A percentile compares a stretch with the other conserved stretches of the same genome.
Evolutionary conservation across 2,113 vertebrate species (phyloP).

Genomic region (Syngnathus scovelli): DNA sequence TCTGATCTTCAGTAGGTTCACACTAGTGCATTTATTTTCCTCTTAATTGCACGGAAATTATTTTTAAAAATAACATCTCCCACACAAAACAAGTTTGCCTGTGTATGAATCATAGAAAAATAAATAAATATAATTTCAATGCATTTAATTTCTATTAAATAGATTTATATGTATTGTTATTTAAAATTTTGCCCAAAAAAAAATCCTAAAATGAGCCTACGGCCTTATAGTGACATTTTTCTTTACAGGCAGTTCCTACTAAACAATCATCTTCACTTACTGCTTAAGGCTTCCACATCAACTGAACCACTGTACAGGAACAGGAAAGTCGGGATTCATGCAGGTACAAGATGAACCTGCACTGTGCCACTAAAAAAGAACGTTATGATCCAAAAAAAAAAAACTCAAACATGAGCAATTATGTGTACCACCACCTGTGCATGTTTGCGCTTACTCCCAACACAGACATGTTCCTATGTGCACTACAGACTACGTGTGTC

Average conservation of each 20-base stretch:
- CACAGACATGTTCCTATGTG: constrained; percentile 9
- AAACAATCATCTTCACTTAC: neutral
- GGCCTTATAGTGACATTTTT: neutral
- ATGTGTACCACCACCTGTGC: constrained; percentile 42
- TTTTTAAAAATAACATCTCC: neutral
- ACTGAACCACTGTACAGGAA: constrained; percentile 34
- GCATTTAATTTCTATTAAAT: neutral
- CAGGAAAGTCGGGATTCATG: constrained; percentile 72
- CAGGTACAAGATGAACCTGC: constrained; percentile 63
- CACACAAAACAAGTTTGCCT: neutral
- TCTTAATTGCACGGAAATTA: neutral
- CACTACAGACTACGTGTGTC: constrained; percentile 41
- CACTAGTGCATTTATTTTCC: too few species aligned
- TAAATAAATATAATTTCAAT: neutral
- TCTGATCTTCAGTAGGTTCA: neutral
- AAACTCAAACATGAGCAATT: constrained; percentile 32
- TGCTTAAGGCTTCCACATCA: neutral
- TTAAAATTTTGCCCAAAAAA: neutral
- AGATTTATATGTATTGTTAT: neutral
- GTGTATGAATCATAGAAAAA: neutral
- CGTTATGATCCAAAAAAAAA: constrained; percentile 22
- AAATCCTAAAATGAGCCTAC: neutral
- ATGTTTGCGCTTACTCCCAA: constrained; percentile 25
- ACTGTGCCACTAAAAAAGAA: constrained; percentile 35
- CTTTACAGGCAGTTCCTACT: neutral